Conservation (phyloP, 2,113 vertebrate genomes). For the Pangasianodon hypophthalmus region DNA sequence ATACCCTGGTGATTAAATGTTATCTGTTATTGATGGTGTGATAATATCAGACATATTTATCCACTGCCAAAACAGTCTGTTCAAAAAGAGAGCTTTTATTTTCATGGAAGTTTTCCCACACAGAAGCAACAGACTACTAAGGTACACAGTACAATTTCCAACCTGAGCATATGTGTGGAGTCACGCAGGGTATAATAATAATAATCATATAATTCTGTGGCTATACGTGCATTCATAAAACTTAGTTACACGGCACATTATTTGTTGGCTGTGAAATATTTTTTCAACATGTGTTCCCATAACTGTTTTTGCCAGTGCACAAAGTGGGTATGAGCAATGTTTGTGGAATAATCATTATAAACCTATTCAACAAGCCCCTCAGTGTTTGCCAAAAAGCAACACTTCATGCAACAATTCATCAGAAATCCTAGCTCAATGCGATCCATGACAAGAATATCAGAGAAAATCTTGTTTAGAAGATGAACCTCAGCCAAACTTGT, state of each 20-base stretch:
- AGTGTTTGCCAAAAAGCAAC: slow-evolving; percentile 26
- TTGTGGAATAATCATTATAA: slow-evolving; percentile 14
- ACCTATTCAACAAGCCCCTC: slow-evolving; percentile 11
- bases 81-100: not conserved
- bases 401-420: slow-evolving; percentile 8
- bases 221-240: not conserved
- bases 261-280: not conserved
- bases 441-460: slow-evolving; percentile 24
- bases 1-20: slow-evolving; percentile 46
- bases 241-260: not conserved
- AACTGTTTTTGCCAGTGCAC: slow-evolving; percentile 5
- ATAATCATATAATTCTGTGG: not conserved
- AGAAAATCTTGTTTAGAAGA: slow-evolving; percentile 5
- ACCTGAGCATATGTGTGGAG: slow-evolving; percentile 5
- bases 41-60: slow-evolving; percentile 47
- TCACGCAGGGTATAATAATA: not conserved
- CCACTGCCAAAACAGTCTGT: slow-evolving; percentile 1
- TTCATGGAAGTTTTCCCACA: not conserved
- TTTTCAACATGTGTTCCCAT: slow-evolving; percentile 2
- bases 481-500: slow-evolving; percentile 28
- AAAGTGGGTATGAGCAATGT: slow-evolving; percentile 14
- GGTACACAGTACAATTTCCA: not conserved
- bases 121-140: slow-evolving; percentile 1
- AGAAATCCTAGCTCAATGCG: slow-evolving; percentile 2
- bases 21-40: slow-evolving; percentile 45